A percentile compares a stretch with the other conserved stretches of the same genome.
Evolutionary conservation across 2,113 vertebrate species (phyloP).

Genomic region (Alligator sinensis): DNA sequence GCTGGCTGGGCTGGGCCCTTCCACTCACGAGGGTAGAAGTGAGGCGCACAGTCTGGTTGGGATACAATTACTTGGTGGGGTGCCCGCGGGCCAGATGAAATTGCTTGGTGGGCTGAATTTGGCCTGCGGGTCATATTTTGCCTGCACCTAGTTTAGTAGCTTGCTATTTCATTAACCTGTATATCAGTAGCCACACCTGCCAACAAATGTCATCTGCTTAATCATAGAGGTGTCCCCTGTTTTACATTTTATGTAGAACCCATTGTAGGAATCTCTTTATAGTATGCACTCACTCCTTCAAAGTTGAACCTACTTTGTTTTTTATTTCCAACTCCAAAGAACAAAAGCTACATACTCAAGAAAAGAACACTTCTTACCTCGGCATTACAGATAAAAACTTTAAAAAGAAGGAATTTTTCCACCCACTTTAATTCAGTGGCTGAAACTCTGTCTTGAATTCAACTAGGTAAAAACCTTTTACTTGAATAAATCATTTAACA

Average conservation of each 20-base stretch:
- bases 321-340: not conserved
- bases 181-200: not conserved
- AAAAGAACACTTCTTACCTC: not conserved
- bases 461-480: conserved; percentile 3
- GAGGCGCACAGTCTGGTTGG: no score
- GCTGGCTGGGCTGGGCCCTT: no score
- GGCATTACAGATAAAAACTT: not conserved
- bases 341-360: not conserved
- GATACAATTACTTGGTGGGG: no score
- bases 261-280: not conserved
- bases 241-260: not conserved
- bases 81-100: no score
- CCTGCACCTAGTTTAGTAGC: no score
- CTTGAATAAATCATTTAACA: not conserved
- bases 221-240: not conserved
- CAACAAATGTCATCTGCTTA: not conserved
- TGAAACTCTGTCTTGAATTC: not conserved
- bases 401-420: not conserved
- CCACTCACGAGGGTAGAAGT: no score
- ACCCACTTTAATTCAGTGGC: not conserved
- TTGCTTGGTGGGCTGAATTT: no score
- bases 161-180: not conserved
- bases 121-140: no score
- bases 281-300: not conserved
- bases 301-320: not conserved